Conservation (phyloP, 2,888 invertebrate genomes). For the Drosophila rubida region DNA sequence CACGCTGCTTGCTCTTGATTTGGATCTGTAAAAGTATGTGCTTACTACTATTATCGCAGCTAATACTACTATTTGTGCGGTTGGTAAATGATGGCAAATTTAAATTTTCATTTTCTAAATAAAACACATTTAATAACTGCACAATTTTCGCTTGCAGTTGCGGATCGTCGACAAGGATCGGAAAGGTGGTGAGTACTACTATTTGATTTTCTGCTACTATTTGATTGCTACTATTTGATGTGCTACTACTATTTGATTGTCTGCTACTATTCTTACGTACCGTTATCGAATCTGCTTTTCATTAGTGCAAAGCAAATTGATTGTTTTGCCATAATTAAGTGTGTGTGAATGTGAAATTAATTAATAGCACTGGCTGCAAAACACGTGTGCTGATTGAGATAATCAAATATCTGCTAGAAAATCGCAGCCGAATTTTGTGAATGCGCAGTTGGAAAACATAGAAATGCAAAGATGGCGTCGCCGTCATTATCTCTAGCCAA, state of each 20-base stretch:
- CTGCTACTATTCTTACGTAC: no score
- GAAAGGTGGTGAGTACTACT: not conserved
- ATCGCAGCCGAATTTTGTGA: conserved; percentile 14
- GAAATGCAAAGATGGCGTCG: conserved; percentile 37
- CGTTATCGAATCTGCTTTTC: no score
- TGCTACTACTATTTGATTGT: not conserved
- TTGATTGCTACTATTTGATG: not conserved
- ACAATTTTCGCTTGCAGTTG: not conserved
- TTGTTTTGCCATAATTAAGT: not conserved
- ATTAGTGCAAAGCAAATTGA: not conserved
- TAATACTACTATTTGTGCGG: not conserved
- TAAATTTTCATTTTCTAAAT: not conserved
- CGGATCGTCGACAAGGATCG: not conserved
- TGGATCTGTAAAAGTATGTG: not conserved
- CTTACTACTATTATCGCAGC: not conserved
- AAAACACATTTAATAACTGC: not conserved
- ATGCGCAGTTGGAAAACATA: conserved; percentile 29
- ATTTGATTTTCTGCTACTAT: not conserved
- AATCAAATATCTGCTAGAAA: conserved; percentile 34
- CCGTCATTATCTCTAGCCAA: not conserved
- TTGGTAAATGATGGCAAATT: not conserved
- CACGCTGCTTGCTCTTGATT: conserved; percentile 1
- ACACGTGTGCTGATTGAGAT: conserved; percentile 17
- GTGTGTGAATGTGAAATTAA: not conserved
- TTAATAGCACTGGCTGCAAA: not conserved